Conservation (phyloP, 1,140 invertebrate species). For the Penaeus indicus region DNA sequence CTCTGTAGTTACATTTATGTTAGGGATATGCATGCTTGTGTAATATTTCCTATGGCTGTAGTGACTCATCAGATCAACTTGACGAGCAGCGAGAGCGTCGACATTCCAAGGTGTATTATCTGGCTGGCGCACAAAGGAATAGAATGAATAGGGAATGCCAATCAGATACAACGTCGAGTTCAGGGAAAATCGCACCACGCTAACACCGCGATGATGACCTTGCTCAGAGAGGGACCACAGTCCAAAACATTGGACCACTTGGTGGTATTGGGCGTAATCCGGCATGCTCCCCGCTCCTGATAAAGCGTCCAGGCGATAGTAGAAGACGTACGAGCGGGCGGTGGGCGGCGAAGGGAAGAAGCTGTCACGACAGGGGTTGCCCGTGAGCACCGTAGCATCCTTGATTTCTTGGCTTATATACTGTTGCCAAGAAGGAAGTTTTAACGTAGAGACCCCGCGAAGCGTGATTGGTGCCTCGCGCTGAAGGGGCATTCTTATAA, state of each 20-base stretch:
- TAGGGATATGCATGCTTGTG: too few relatives aligned
- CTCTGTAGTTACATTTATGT: too few relatives aligned
- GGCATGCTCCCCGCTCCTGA: not conserved
- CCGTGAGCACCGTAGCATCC: not conserved
- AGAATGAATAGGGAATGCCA: not conserved
- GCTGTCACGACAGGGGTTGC: not conserved
- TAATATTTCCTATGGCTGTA: too few relatives aligned
- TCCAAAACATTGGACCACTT: not conserved
- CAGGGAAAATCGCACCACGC: not conserved
- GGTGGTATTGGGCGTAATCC: not conserved
- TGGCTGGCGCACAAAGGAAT: not conserved
- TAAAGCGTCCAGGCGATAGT: not conserved
- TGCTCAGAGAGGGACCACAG: not conserved
- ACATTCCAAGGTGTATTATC: not conserved
- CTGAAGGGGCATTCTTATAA: constrained; percentile 18
- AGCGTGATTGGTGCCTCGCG: not conserved
- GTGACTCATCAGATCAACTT: too few relatives aligned
- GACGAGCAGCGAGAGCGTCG: not conserved
- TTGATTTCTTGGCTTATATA: not conserved
- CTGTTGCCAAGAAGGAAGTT: too few relatives aligned
- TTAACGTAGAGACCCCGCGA: too few relatives aligned
- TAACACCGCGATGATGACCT: not conserved
- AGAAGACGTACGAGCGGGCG: not conserved
- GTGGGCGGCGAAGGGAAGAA: not conserved
- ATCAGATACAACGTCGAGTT: not conserved